Conservation (phyloP, 2,888 invertebrate species). For the Mesochorus sp. region DNA sequence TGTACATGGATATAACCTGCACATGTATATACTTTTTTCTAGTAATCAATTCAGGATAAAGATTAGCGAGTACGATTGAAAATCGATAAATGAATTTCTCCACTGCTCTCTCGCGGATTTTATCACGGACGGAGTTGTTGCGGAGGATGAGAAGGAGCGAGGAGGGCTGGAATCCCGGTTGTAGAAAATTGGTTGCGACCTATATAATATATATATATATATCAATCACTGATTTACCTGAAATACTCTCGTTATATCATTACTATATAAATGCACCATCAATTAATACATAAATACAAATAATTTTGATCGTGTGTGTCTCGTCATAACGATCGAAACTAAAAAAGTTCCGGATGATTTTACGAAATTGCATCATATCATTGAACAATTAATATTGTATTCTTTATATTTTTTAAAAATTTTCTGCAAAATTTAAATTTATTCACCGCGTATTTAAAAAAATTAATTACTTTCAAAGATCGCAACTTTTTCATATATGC, state of each 20-base stretch:
- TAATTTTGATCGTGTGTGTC: too few species aligned
- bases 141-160: neutral
- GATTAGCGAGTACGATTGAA: conserved; percentile 54
- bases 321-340: too few species aligned
- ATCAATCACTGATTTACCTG: conserved; percentile 38
- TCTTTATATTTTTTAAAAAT: too few species aligned
- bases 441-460: too few species aligned
- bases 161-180: neutral
- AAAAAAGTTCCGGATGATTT: too few species aligned
- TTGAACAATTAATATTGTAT: too few species aligned
- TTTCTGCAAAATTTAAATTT: too few species aligned
- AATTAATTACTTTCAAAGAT: too few species aligned
- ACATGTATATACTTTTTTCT: conserved; percentile 22
- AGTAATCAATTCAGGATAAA: conserved; percentile 51
- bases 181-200: neutral
- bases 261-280: neutral
- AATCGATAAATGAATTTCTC: conserved; percentile 60
- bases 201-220: conserved; percentile 8
- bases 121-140: neutral
- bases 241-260: conserved; percentile 31
- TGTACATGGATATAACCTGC: neutral
- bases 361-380: too few species aligned
- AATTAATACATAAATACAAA: too few species aligned
- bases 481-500: too few species aligned
- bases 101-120: conserved; percentile 26